Conservation (phyloP, 2,888 invertebrate species). For the Salticus scenicus region DNA sequence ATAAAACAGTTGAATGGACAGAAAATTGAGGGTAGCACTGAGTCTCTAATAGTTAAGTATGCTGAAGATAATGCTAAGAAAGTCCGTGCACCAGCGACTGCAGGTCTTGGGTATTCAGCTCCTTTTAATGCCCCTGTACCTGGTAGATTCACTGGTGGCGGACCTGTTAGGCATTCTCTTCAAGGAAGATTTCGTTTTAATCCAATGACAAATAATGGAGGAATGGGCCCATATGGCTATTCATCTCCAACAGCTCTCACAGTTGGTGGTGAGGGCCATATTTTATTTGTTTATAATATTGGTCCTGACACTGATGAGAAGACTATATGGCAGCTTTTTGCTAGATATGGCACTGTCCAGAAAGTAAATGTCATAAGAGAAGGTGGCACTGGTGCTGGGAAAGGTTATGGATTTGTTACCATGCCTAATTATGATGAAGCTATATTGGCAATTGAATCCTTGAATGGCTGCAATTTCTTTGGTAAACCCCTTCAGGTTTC, state of each 20-base stretch:
- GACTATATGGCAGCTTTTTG: conserved; percentile 76
- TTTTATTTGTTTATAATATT: conserved; percentile 77
- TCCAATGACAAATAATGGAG: conserved; percentile 56
- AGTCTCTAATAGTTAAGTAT: conserved; percentile 88
- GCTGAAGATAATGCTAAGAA: conserved; percentile 88
- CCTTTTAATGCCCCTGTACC: conserved; percentile 37
- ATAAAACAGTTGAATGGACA: conserved; percentile 87
- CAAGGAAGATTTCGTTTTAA: conserved; percentile 66
- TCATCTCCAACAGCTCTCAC: conserved; percentile 15
- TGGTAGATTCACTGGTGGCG: conserved; percentile 55
- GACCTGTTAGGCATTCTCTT: conserved; percentile 47
- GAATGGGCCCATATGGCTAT: conserved; percentile 26
- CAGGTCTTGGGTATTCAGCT: not conserved
- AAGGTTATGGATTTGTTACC: conserved; percentile 77
- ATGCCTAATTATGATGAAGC: conserved; percentile 76
- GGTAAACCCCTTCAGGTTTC: conserved; percentile 76
- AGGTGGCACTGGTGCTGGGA: conserved; percentile 74
- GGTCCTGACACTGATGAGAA: conserved; percentile 76
- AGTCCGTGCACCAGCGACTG: conserved; percentile 46
- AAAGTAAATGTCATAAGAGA: conserved; percentile 76
- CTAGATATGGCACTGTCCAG: conserved; percentile 76
- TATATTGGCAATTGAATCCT: conserved; percentile 75
- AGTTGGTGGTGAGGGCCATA: conserved; percentile 72
- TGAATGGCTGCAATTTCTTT: conserved; percentile 75
- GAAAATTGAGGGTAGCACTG: conserved; percentile 87